Base-by-base conservation (phyloP, 2,113 vertebrate species). In the Notarius lentiginosus region DNA sequence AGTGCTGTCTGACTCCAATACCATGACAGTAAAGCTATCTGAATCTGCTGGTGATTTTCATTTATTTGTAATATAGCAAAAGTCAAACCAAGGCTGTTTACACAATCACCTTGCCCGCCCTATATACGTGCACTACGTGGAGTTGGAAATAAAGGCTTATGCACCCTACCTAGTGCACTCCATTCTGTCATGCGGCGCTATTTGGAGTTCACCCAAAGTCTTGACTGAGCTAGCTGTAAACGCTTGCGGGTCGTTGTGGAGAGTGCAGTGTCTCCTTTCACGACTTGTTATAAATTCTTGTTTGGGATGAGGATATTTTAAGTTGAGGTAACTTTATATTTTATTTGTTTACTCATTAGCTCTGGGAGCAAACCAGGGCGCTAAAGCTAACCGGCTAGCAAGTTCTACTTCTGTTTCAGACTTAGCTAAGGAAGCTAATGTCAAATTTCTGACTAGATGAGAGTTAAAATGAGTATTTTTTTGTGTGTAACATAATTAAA, bases 221-320 rank as follows among this genome's bases (percentile, higher is more conserved):
- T 55, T 83, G 27, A 17, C 18, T 20, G 41, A 41, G 41, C 41
- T 41, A 77, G 41, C 55, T 53, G 51, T 49, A 75, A 84, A 66
- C 30, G 9, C 5, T 56, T 80, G 27, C 6, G 30, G 56, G 41
- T 20, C 55, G 77, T 18, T 80, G 14, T 53, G 2, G 18, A 75
- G 47, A 34, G 6, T 14, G 85, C 34, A n/a, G 87, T 84, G 60
- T 93, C 75, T 76, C 27, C 65, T 91, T 91, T 87, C 87, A 91
- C 41, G 81, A 91, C 72, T 63, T 83, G 34, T 91, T 73, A 76
- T 61, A 81, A 82, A 63, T 34, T 27, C 15, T 79, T 87, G 84
- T 90, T 84, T 87, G 88, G 87, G 83, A 63, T 89, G 75, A 65
- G 60, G 83, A 51, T 90, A 47, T 80, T 93, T 91, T 92, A 89